These are phyloP conservation scores for Sebastes fasciatus DNA, from an alignment of 2,113 vertebrate species.

Conservation along the genomic window DNA sequence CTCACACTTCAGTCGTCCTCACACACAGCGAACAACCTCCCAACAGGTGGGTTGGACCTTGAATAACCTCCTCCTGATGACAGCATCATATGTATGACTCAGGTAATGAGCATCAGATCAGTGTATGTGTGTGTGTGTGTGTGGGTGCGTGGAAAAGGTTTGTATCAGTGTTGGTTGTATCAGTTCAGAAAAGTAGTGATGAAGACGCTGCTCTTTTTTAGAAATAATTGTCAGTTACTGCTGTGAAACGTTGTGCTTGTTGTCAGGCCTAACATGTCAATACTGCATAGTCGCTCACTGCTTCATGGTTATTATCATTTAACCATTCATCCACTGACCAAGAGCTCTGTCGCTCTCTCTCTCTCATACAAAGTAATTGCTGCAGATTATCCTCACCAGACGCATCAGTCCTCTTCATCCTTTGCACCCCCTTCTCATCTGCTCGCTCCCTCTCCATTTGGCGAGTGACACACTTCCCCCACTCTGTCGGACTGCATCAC, in stretches of 20 bases:
- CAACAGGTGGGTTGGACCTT: neutral
- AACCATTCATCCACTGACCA: conserved; percentile 40
- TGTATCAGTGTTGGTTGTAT: conserved; percentile 10
- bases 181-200: conserved; percentile 26
- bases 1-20: neutral
- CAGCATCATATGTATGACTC: neutral
- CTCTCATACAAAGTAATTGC: conserved; percentile 39
- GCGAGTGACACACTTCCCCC: conserved; percentile 62
- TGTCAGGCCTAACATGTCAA: conserved; percentile 30
- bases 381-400: conserved; percentile 48
- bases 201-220: neutral
- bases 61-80: neutral
- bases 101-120: conserved; percentile 3
- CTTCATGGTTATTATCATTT: conserved; percentile 43
- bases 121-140: neutral
- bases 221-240: conserved; percentile 23
- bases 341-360: conserved; percentile 27
- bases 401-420: conserved; percentile 44
- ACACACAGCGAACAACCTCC: neutral
- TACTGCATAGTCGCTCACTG: conserved; percentile 10
- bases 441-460: conserved; percentile 40
- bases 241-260: conserved; percentile 20
- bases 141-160: neutral
- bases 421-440: conserved; percentile 29
- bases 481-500: conserved; percentile 62